Evolutionary conservation across 2,888 invertebrate genomes (phyloP).

Genomic region (Tetragonula carbonaria): DNA sequence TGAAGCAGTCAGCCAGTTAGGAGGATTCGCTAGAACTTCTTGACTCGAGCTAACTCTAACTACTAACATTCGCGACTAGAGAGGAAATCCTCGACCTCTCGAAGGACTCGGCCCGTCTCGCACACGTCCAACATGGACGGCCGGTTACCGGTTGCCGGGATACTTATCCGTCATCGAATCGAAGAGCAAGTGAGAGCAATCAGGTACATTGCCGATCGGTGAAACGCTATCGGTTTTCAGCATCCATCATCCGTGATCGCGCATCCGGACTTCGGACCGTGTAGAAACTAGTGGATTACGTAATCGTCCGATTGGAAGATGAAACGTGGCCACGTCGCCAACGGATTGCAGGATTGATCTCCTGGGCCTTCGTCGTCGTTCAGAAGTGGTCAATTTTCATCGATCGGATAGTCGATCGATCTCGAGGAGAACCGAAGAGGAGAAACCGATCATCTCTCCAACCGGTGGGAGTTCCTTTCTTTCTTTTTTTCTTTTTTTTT

Average conservation of each 20-base stretch:
- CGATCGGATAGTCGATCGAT: slow-evolving; percentile 5
- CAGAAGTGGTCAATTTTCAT: slow-evolving; percentile 17
- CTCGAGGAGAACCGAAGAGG: neutral
- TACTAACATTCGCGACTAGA: slow-evolving; percentile 16
- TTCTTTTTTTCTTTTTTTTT: neutral
- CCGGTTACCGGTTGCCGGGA: neutral
- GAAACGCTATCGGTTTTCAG: slow-evolving; percentile 29
- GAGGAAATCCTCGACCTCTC: slow-evolving; percentile 37
- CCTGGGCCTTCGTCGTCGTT: slow-evolving; percentile 1
- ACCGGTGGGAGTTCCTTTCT: neutral
- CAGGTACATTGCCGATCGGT: slow-evolving; percentile 35
- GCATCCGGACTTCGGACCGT: neutral
- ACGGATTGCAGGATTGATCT: neutral
- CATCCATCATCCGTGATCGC: neutral
- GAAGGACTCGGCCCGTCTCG: neutral
- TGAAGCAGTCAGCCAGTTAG: slow-evolving; percentile 76
- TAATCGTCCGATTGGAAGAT: slow-evolving; percentile 16
- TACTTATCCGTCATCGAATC: neutral
- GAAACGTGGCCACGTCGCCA: neutral
- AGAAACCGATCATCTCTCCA: neutral
- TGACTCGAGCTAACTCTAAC: slow-evolving; percentile 26
- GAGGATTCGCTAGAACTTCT: slow-evolving; percentile 60
- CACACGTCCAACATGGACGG: slow-evolving; percentile 20
- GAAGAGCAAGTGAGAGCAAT: slow-evolving; percentile 32
- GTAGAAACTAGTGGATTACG: slow-evolving; percentile 52